phyloP scores from a whole-genome alignment of 2,888 invertebrate species.

The Sicus ferrugineus region DNA sequence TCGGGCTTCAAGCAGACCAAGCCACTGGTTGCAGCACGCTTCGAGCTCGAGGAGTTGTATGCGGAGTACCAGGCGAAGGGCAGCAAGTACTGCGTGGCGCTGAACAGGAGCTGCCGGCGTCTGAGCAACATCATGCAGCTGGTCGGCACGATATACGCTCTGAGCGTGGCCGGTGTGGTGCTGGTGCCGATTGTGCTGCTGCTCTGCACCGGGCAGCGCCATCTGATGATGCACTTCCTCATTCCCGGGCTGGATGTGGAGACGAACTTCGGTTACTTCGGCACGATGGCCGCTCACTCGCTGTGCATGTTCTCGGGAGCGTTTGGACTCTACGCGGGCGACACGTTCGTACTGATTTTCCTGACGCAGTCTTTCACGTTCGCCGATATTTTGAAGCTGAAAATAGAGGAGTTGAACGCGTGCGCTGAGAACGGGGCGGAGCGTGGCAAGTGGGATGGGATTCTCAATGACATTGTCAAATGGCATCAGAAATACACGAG shows the following conservation, averaged over 20 bases:
- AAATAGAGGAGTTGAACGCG: slow-evolving; percentile 5
- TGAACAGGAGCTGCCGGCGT: slow-evolving; percentile 32
- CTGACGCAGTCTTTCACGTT: slow-evolving; percentile 5
- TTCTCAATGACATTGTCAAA: slow-evolving; percentile 10
- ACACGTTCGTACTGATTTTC: slow-evolving; percentile 32
- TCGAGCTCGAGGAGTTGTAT: slow-evolving; percentile 37
- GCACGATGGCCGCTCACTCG: slow-evolving; percentile 14
- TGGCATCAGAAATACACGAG: slow-evolving; percentile 23
- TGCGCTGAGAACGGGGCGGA: neutral
- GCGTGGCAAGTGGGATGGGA: neutral
- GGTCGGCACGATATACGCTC: slow-evolving; percentile 4
- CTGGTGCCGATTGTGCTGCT: neutral
- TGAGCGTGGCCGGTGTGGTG: slow-evolving; percentile 5
- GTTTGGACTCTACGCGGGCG: slow-evolving; percentile 35
- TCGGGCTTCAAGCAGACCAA: slow-evolving; percentile 30
- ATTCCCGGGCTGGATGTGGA: slow-evolving; percentile 33
- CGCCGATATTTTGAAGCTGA: slow-evolving; percentile 24
- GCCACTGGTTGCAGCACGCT: slow-evolving; percentile 29
- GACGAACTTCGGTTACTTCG: slow-evolving; percentile 23
- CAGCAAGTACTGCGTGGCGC: slow-evolving; percentile 27
- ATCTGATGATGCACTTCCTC: slow-evolving; percentile 34
- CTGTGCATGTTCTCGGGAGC: slow-evolving; percentile 26
- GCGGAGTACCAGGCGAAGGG: slow-evolving; percentile 39
- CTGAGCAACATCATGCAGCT: slow-evolving; percentile 30
- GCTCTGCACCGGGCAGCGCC: neutral